Percentiles rank a stretch among this genome's conserved stretches.
These are phyloP conservation scores for Pantherophis guttatus DNA, from an alignment of 2,113 vertebrate genomes.

Conservation along the genomic window DNA sequence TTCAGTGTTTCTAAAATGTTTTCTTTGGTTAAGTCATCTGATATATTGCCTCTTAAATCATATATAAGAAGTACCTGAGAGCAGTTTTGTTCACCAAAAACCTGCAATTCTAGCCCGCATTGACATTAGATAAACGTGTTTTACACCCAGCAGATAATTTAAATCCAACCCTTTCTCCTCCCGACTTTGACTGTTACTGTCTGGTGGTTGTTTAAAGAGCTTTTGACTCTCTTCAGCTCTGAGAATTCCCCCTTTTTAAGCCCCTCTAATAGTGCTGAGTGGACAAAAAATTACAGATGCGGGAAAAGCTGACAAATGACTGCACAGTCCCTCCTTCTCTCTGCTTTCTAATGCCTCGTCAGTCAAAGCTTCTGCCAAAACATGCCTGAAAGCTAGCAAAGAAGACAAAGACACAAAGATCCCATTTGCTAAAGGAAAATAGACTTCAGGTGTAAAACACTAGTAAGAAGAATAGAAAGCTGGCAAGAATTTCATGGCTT, in stretches of 20 bases:
- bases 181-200: slow-evolving; percentile 40
- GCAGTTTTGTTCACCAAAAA: slow-evolving; percentile 7
- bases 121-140: slow-evolving; percentile 1
- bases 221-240: slow-evolving; percentile 61
- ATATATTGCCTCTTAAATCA: slow-evolving; percentile 31
- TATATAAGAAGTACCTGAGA: slow-evolving; percentile 27
- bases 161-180: slow-evolving; percentile 4
- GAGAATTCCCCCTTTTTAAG: slow-evolving; percentile 61
- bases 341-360: slow-evolving; percentile 59
- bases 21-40: slow-evolving; percentile 40
- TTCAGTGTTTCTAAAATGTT: slow-evolving; percentile 36
- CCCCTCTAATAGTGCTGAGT: slow-evolving; percentile 76
- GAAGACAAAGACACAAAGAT: slow-evolving; percentile 90
- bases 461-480: slow-evolving; percentile 49
- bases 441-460: slow-evolving; percentile 62
- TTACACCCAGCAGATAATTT: slow-evolving; percentile 23
- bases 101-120: slow-evolving; percentile 3
- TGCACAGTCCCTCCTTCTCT: slow-evolving; percentile 60
- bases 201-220: slow-evolving; percentile 44
- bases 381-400: slow-evolving; percentile 75
- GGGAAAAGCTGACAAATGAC: slow-evolving; percentile 71
- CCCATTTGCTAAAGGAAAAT: slow-evolving; percentile 68
- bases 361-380: slow-evolving; percentile 78
- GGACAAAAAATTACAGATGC: slow-evolving; percentile 78
- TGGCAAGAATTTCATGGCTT: slow-evolving; percentile 41